Conservation (phyloP, 2,797 vertebrate species). For the Parauchenoglanis ngamensis region DNA sequence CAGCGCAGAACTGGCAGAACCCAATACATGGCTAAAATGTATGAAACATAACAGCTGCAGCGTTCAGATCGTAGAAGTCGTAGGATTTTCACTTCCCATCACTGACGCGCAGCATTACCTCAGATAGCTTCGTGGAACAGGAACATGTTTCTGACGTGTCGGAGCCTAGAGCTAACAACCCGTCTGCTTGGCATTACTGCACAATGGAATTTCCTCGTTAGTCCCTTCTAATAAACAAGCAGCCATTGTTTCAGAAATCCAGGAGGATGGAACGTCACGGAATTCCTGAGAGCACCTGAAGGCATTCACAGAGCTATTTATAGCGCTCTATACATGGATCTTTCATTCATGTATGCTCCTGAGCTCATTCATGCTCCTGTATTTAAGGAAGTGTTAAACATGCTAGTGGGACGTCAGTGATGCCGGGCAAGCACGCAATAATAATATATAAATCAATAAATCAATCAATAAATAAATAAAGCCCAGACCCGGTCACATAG, state of each 20-base stretch:
- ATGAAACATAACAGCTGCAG: background rate
- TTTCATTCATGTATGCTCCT: background rate
- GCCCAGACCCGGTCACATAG: constrained; percentile 8
- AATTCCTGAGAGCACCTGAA: constrained; percentile 23
- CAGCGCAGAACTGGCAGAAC: background rate
- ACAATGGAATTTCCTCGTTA: constrained; percentile 39
- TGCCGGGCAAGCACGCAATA: constrained; percentile 53
- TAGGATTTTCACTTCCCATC: background rate
- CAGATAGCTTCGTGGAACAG: background rate
- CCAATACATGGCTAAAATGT: background rate
- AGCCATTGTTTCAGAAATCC: constrained; percentile 39
- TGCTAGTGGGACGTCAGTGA: constrained; percentile 55
- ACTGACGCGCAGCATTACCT: background rate
- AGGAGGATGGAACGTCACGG: constrained; percentile 18
- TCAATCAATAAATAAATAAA: constrained; percentile 47
- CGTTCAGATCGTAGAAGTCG: background rate
- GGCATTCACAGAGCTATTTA: background rate
- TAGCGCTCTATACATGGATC: background rate
- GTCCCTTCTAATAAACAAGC: constrained; percentile 25
- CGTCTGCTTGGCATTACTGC: constrained; percentile 36
- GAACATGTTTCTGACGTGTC: background rate
- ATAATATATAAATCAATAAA: constrained; percentile 38
- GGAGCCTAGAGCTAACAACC: background rate
- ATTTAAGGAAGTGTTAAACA: constrained; percentile 36
- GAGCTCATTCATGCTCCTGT: constrained; percentile 2